Evolutionary conservation across 2,113 vertebrate genomes (phyloP).

Genomic region (Catharus minimus): DNA sequence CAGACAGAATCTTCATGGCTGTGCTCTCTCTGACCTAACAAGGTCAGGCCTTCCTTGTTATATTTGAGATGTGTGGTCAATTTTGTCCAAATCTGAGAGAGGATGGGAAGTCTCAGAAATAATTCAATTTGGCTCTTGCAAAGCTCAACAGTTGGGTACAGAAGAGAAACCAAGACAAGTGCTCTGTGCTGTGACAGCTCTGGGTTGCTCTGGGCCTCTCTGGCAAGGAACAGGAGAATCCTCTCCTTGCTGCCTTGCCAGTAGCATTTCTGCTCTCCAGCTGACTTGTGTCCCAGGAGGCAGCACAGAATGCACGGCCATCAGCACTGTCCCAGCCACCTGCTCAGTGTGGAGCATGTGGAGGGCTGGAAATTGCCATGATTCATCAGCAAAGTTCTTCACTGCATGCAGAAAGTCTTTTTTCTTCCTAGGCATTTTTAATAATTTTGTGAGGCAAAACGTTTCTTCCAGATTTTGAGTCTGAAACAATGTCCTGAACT

Average conservation of each 20-base stretch:
- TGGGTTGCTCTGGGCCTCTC: neutral
- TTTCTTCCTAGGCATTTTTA: neutral
- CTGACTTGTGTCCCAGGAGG: neutral
- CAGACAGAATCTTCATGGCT: neutral
- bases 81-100: neutral
- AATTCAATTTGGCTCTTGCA: neutral
- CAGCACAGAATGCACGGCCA: neutral
- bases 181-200: neutral
- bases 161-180: neutral
- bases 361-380: neutral
- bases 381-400: neutral
- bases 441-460: neutral
- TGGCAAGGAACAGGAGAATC: neutral
- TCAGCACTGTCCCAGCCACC: fast-evolving
- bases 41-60: neutral
- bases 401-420: fast-evolving
- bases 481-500: neutral
- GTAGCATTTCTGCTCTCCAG: neutral
- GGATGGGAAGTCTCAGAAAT: neutral
- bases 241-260: neutral
- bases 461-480: neutral
- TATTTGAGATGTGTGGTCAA: neutral
- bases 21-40: neutral
- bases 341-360: neutral
- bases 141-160: neutral